Evolutionary conservation across 2,888 invertebrate species (phyloP).

Genomic region (Criorhina ranunculi): DNA sequence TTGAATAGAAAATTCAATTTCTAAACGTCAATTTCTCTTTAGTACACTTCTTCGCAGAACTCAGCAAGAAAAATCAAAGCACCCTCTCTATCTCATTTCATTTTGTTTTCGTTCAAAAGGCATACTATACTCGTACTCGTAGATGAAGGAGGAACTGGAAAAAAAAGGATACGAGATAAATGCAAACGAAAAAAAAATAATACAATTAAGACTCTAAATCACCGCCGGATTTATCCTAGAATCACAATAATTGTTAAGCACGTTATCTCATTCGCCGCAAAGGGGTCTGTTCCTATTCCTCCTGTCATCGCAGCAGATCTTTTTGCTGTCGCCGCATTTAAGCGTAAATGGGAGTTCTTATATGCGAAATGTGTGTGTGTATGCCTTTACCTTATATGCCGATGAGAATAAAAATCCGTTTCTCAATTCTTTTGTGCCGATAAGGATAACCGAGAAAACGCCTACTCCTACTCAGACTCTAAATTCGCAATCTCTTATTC

Average conservation of each 20-base stretch:
- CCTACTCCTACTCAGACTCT: conserved; percentile 26
- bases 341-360: conserved; percentile 3
- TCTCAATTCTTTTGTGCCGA: conserved; percentile 38
- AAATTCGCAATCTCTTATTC: conserved; percentile 18
- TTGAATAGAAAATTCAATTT: not conserved
- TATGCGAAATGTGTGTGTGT: conserved; percentile 4
- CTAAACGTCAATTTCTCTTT: not conserved
- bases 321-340: conserved; percentile 19
- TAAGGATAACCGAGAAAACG: conserved; percentile 23
- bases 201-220: conserved; percentile 38
- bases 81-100: not conserved
- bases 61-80: not conserved
- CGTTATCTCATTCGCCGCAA: conserved; percentile 30
- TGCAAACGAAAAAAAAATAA: conserved; percentile 21
- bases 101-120: not conserved
- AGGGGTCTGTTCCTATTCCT: not conserved
- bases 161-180: conserved; percentile 18
- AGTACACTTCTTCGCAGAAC: not conserved
- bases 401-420: conserved; percentile 23
- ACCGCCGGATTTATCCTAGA: conserved; percentile 8
- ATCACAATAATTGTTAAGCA: conserved; percentile 30
- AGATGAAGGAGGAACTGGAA: not conserved
- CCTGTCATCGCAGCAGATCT: conserved; percentile 14
- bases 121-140: not conserved
- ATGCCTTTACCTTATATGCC: not conserved